A percentile compares a stretch with the other conserved stretches of the same genome.
phyloP scores from a whole-genome alignment of 1,140 invertebrate species.

The Phocides pigmalion region DNA sequence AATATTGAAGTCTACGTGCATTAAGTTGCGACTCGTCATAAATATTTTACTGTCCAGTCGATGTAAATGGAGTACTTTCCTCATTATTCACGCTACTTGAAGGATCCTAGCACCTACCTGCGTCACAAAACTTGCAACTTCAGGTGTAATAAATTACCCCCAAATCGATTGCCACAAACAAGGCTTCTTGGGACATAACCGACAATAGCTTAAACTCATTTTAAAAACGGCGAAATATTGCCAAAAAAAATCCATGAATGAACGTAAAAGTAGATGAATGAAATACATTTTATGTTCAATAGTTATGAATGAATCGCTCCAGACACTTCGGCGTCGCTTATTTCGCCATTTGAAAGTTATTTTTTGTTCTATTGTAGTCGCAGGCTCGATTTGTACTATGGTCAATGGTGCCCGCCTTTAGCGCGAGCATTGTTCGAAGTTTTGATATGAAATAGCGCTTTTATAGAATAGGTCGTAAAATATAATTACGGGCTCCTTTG shows the following conservation, averaged over 20 bases:
- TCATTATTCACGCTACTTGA: slow-evolving; percentile 34
- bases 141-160: slow-evolving; percentile 32
- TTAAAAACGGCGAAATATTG: slow-evolving; percentile 15
- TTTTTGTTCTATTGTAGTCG: slow-evolving; percentile 1
- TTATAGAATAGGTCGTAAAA: slow-evolving; percentile 17
- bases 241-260: slow-evolving; percentile 22
- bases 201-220: slow-evolving; percentile 17
- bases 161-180: slow-evolving; percentile 34
- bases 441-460: slow-evolving; percentile 26
- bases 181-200: slow-evolving; percentile 11
- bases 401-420: slow-evolving; percentile 11
- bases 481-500: slow-evolving; percentile 20
- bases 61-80: slow-evolving; percentile 24
- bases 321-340: slow-evolving; percentile 28
- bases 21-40: too few relatives aligned
- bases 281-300: slow-evolving; percentile 20
- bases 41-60: slow-evolving; percentile 12
- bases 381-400: slow-evolving; percentile 8
- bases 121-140: slow-evolving; percentile 1
- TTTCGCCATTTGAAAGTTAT: slow-evolving; percentile 31
- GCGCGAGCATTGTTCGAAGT: slow-evolving; percentile 27
- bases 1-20: too few relatives aligned
- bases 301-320: slow-evolving; percentile 31
- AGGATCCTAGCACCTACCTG: slow-evolving; percentile 13
- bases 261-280: slow-evolving; percentile 32